Base-by-base conservation (phyloP, 2,797 vertebrate genomes). In the Tinamus major region DNA sequence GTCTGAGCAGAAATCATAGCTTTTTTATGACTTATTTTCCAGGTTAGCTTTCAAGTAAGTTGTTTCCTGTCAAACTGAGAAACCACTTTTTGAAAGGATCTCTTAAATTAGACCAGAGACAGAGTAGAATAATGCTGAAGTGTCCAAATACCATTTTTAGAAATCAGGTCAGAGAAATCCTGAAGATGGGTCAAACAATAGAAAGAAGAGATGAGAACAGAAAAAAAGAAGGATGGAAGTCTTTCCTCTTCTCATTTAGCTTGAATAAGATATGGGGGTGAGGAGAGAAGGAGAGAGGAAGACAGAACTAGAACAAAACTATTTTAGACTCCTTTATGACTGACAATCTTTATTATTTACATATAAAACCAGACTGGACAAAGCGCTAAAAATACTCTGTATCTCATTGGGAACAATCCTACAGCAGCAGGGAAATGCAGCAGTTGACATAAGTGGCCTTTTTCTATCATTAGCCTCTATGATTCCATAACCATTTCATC, bases 401-500 rank as follows among this genome's bases (percentile, higher is more conserved):
- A 77, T 87, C 41, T 93, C 79, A 70, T 44, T 44, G 85, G 69
- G 93, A 94, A 87, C 88, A 90, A 84, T 90, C 65, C 79, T 79
- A 19, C 15, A 92, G 24, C 89, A 92, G 95, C 81, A 86, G 90
- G 85, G 84, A 84, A 90, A 95, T 39, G 67, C 21, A 85, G 80
- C 90, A 92, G 85, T 91, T 90, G 94, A 93, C 91, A 89, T 91
- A 97, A 95, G 85, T 82, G 94, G 79, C 95, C 89, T 95, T 91
- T 93, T 94, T 94, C 95, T 96, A 92, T 92, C 95, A 95, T 94
- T 94, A 95, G 87, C 81, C 69, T 84, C 91, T 92, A 64, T 84
- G 79, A 94, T 95, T 93, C 90, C 95, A 64, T 88, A 53, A 81
- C 87, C 42, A 95, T 92, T 95, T 94, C 79, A 92, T 91, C 93